Evolutionary conservation across 2,113 vertebrate genomes (phyloP).

Genomic region (Clinocottus analis): DNA sequence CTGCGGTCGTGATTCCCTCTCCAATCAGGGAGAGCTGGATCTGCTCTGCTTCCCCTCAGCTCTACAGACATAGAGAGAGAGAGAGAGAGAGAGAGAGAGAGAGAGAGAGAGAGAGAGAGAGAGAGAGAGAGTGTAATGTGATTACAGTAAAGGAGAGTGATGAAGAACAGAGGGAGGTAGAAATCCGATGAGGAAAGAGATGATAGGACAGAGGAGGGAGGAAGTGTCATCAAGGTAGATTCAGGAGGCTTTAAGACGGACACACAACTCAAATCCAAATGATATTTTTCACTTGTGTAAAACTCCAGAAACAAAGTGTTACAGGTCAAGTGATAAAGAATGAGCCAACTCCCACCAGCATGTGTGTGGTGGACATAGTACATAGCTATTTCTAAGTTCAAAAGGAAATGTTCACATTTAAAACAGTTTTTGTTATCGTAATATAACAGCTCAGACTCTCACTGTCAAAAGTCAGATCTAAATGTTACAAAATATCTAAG

Average conservation of each 20-base stretch:
- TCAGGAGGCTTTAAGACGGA: too few relatives aligned
- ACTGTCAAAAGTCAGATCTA: neutral
- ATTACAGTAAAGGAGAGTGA: conserved; percentile 50
- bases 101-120: conserved; percentile 34
- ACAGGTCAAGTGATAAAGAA: too few relatives aligned
- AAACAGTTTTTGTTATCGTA: neutral
- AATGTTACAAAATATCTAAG: too few relatives aligned
- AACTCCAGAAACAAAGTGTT: neutral
- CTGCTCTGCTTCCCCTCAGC: conserved; percentile 63
- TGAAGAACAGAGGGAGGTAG: conserved; percentile 37
- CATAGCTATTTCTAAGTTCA: neutral
- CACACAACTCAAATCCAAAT: neutral
- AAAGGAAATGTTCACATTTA: neutral
- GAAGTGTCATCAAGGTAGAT: conserved; percentile 15
- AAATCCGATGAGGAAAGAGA: conserved; percentile 30
- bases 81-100: conserved; percentile 25
- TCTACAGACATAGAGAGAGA: conserved; percentile 54
- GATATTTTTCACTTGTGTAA: neutral
- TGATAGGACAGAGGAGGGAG: conserved; percentile 9
- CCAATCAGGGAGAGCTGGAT: conserved; percentile 26
- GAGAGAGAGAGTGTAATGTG: conserved; percentile 37
- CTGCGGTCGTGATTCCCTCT: conserved; percentile 39
- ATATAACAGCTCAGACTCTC: too few relatives aligned
- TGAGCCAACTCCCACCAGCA: too few relatives aligned
- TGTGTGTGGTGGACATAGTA: too few relatives aligned